Evolutionary conservation across 1,140 invertebrate species (phyloP), one percentile per base, ranked within the genome.

Genomic region (Achroia grisella): DNA sequence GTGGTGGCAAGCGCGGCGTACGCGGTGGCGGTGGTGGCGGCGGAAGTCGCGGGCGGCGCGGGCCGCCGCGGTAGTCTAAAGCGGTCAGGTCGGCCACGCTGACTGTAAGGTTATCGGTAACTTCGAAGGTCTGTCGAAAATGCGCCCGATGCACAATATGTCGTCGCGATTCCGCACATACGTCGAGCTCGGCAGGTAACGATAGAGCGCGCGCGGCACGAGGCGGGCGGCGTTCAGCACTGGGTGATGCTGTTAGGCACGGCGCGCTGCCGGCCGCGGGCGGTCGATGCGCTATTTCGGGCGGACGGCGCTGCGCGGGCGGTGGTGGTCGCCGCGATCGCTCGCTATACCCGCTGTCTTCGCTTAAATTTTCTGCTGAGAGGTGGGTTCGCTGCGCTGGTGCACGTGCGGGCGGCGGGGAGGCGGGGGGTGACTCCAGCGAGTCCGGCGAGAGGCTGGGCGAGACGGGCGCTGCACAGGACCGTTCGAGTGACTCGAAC

Each of bases 401-500:
- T 27, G 46, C 51, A 54, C 58, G 69, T 27, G 51, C 48, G 8
- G 65, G 86, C 66, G 69, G 86, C 62, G 73, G 79, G 62, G 61
- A 87, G 32, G 52, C 83, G 43, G 63, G 87, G 8, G 81, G 84
- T 3, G 81, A 86, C 52, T 71, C 73, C 32, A 67, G 75, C 32
- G 71, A 77, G 57, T 74, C 83, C 41, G 64, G 76, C 36, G 67
- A 79, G 43, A 72, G 80, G 78, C 70, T 88, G 62, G 73, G 79
- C 13, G 77, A 84, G 30, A 56, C 75, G 58, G 73, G 79, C 10
- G 74, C 82, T 11, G 72, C 82, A 62, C 90, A 93, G 29, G 91
- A 91, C 50, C 90, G 88, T 61, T 93, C 92, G 39, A 95, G 78
- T 0, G 90, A 93, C 72, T 95, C 93, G 70, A 95, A 95, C 71